Conservation (phyloP, 2,113 vertebrate species). For the Sylvilagus bachmani region DNA sequence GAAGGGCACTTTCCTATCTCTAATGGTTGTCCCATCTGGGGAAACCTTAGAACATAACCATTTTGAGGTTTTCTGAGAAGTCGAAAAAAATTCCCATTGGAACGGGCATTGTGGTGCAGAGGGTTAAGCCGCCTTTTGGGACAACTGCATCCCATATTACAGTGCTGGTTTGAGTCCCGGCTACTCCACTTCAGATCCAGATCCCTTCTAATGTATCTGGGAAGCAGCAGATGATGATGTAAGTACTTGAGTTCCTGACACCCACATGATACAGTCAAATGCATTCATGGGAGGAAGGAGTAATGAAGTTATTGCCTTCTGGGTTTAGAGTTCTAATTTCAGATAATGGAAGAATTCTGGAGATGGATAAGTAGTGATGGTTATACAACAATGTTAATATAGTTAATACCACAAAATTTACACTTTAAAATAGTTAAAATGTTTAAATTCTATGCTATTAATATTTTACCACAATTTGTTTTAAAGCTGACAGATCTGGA, state of each 20-base stretch:
- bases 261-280: neutral
- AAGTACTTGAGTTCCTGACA: no score
- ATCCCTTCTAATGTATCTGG: no score
- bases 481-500: neutral
- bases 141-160: no score
- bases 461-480: neutral
- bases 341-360: neutral
- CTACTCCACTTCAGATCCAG: no score
- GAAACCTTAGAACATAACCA: neutral
- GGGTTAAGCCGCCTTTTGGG: no score
- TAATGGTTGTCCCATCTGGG: neutral
- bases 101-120: no score
- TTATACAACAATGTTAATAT: neutral
- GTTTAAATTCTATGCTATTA: neutral
- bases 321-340: neutral
- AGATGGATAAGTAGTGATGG: neutral
- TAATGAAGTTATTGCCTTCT: neutral
- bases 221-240: no score
- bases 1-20: neutral
- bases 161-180: no score
- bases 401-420: neutral
- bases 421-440: neutral
- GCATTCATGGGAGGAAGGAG: neutral
- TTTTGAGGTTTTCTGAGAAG: slow-evolving; percentile 27
- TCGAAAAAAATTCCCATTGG: neutral